Percentiles rank a stretch among this genome's conserved stretches.
Evolutionary conservation across 1,140 invertebrate species (phyloP).

Genomic region (Rhagoletis zephyria): DNA sequence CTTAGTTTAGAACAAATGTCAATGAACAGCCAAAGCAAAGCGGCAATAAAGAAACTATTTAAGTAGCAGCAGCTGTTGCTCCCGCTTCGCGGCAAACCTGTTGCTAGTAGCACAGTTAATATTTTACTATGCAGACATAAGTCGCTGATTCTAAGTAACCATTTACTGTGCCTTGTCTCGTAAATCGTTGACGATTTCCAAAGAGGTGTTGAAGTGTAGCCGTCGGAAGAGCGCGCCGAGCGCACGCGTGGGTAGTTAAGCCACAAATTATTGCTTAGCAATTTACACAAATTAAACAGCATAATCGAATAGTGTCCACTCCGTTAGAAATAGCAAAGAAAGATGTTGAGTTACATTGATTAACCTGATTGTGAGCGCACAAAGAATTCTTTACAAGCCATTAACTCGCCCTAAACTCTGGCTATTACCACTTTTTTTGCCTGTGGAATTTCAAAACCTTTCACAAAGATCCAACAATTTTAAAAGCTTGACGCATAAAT

Average conservation of each 20-base stretch:
- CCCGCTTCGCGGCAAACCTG: neutral
- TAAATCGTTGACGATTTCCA: conserved; percentile 19
- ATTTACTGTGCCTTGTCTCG: neutral
- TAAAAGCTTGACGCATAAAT: neutral
- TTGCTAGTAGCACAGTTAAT: neutral
- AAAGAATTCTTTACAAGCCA: conserved; percentile 17
- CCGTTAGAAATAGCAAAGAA: neutral
- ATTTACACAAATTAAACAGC: neutral
- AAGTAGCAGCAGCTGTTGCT: conserved; percentile 31
- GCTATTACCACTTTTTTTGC: neutral
- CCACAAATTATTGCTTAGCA: neutral
- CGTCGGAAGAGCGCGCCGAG: neutral
- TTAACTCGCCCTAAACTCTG: neutral
- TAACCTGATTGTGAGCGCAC: neutral
- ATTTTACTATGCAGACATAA: neutral
- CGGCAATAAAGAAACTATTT: conserved; percentile 35
- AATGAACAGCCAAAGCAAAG: conserved; percentile 23
- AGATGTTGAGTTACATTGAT: neutral
- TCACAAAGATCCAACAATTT: neutral
- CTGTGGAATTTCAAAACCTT: neutral
- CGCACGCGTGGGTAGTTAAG: neutral
- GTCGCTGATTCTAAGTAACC: neutral
- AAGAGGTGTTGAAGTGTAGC: conserved; percentile 18
- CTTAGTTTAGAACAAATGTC: neutral
- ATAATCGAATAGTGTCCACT: neutral